Evolutionary conservation across 53 echinoderm and acorn worm species (phyloP), one percentile per base, ranked within the genome.

Genomic region (Astropecten irregularis): DNA sequence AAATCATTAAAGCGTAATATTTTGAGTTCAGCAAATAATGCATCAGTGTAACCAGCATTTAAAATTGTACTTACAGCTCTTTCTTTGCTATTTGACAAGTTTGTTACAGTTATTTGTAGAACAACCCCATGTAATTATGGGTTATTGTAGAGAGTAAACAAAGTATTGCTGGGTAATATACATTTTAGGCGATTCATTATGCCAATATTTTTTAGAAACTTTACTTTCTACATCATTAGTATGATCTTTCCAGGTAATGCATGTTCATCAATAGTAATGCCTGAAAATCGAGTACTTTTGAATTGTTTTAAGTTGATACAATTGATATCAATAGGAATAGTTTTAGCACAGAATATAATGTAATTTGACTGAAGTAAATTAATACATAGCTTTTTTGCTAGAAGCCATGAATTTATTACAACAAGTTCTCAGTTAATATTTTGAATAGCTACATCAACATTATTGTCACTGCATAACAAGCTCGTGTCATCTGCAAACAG

Each of bases 251-350:
- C 66, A 66, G 0, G 40, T 33, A 19, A 66, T 3, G 5, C n/a
- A n/a, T 65, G 15, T 66, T 66, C 66, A 21, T 66, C 66, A 16
- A 66, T 66, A 36, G 14, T 19, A 37, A 66, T 22, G 19, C 66
- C 38, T 18, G 38, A 36, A 22, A 66, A 66, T 36, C 38, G 36
- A 66, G 66, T 66, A 66, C 37, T 65, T 34, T 15, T 66, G 15
- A 37, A 36, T 8, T 66, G 33, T 11, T 31, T 62, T 33, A 62
- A 13, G 13, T 15, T 62, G 20, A 18, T 29, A 62, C 26, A 29
- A 62, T 62, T 62, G 16, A 62, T 30, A 3, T 5, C 11, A 9
- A 62, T 29, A 0, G 62, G 31, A 30, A 33, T 29, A 62, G 31
- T 28, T 13, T 33, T 62, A 9, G 62, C 9, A 33, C 29, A 16